Conservation (phyloP, 2,113 vertebrate genomes). For the Hydrolagus affinis region DNA sequence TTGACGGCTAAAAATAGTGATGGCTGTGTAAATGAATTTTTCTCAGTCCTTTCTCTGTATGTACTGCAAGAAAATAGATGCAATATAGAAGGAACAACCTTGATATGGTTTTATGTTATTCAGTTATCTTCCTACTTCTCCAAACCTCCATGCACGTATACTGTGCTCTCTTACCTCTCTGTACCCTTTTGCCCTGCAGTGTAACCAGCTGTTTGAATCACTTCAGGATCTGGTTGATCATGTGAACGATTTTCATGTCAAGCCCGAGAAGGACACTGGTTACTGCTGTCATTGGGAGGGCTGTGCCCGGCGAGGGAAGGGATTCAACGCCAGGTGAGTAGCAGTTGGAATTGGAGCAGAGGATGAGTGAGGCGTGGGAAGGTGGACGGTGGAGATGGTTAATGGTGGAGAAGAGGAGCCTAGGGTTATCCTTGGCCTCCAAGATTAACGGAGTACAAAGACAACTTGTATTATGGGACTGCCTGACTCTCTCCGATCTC, state of each 20-base stretch:
- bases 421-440: too few relatives aligned
- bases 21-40: too few relatives aligned
- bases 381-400: too few relatives aligned
- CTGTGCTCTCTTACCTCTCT: background rate
- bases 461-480: background rate
- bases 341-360: too few relatives aligned
- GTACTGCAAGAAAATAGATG: too few relatives aligned
- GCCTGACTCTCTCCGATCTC: background rate
- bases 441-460: too few relatives aligned
- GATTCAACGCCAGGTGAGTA: slow-evolving; percentile 84
- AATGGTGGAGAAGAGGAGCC: too few relatives aligned
- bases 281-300: slow-evolving; percentile 98
- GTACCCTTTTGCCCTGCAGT: slow-evolving; percentile 52
- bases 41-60: too few relatives aligned
- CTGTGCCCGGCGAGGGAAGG: slow-evolving; percentile 85
- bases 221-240: slow-evolving; percentile 94
- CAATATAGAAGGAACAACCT: too few relatives aligned
- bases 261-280: slow-evolving; percentile 88
- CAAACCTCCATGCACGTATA: background rate
- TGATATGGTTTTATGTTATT: too few relatives aligned
- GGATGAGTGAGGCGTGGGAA: too few relatives aligned
- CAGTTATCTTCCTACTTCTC: background rate
- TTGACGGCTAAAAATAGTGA: too few relatives aligned
- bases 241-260: slow-evolving; percentile 91
- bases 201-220: slow-evolving; percentile 87